Evolutionary conservation across 2,888 invertebrate genomes (phyloP).

Genomic region (Helicoverpa assulta): DNA sequence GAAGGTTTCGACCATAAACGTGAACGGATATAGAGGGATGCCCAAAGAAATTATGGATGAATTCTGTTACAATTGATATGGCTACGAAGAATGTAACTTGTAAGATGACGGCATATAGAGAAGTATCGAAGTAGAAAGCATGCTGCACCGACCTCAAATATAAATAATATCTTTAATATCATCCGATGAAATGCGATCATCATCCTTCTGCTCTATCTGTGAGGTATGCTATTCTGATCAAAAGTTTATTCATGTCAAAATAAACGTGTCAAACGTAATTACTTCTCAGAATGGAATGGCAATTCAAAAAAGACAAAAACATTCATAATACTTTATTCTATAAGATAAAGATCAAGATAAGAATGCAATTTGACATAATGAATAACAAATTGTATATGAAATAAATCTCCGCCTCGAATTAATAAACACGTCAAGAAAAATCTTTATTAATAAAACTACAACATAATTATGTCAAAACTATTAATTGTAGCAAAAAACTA

Average conservation of each 20-base stretch:
- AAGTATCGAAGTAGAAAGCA: too few relatives aligned
- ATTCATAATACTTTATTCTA: neutral
- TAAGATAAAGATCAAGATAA: neutral
- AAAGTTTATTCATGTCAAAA: neutral
- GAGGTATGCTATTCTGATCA: neutral
- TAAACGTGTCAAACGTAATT: neutral
- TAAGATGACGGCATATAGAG: too few relatives aligned
- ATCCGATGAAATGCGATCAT: too few relatives aligned
- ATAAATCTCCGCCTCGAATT: constrained; percentile 1
- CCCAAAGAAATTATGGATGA: too few relatives aligned
- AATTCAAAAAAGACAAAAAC: neutral
- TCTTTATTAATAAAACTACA: constrained; percentile 15
- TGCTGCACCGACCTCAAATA: too few relatives aligned
- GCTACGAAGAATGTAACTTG: too few relatives aligned
- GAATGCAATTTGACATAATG: neutral
- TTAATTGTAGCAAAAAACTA: constrained; percentile 36
- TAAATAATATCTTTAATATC: too few relatives aligned
- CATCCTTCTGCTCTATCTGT: too few relatives aligned
- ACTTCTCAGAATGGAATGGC: neutral
- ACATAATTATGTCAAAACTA: constrained; percentile 35
- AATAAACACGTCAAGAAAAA: constrained; percentile 14
- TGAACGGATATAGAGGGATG: too few relatives aligned
- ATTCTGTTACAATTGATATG: too few relatives aligned
- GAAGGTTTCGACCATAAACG: too few relatives aligned
- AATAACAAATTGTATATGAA: constrained; percentile 12